phyloP scores from a whole-genome alignment of 2,113 vertebrate species.

The Peucedramus taeniatus region DNA sequence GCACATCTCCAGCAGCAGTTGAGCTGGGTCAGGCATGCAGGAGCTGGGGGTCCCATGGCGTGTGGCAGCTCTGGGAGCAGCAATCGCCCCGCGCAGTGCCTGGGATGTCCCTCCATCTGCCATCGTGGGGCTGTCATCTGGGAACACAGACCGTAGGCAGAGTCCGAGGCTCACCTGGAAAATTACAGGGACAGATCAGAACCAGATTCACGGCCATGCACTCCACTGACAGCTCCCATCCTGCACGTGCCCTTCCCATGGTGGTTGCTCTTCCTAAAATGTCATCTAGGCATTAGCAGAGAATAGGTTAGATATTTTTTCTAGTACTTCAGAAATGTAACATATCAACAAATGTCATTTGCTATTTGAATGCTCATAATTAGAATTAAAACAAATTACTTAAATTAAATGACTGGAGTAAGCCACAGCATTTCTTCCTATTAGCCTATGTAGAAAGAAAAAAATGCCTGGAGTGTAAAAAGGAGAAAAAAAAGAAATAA shows the following conservation, averaged over 20 bases:
- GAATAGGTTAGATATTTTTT: neutral
- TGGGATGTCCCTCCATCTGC: neutral
- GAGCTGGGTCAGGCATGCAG: neutral
- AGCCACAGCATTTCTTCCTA: neutral
- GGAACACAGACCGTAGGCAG: neutral
- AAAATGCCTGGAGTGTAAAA: neutral
- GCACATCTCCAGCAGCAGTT: neutral
- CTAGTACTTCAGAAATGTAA: neutral
- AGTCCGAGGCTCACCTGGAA: neutral
- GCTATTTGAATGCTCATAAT: neutral
- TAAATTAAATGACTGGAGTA: neutral
- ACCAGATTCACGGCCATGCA: rapidly evolving
- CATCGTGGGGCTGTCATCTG: rapidly evolving
- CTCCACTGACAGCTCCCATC: neutral
- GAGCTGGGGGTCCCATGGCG: neutral
- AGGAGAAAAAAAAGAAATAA: neutral
- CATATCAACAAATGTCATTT: neutral
- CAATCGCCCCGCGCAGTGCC: neutral
- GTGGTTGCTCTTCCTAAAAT: neutral
- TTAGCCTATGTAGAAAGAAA: neutral
- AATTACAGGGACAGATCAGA: conserved; percentile 6
- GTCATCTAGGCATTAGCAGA: neutral
- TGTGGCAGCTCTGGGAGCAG: neutral
- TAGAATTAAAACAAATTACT: neutral
- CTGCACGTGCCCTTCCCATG: neutral